Evolutionary conservation across 92 coral and sea anemone species (phyloP), one percentile per base, ranked within the genome.

Genomic region (Chrysogorgia sp.): DNA sequence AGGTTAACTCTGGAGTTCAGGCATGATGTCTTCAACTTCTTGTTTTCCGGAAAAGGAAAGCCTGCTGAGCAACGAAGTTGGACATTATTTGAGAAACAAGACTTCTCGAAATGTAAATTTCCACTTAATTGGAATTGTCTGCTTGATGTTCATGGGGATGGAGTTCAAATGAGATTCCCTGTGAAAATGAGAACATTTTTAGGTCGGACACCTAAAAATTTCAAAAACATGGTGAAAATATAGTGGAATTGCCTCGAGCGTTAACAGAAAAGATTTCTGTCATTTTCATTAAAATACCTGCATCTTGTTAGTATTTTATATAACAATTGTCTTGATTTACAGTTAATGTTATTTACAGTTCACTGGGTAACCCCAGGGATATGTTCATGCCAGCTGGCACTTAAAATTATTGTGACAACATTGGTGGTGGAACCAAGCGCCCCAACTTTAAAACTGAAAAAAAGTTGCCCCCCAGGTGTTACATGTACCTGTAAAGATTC

Each of bases 211-310:
- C 40, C 53, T 24, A 68, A 68, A 31, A 68, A 49, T 23, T 34
- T 40, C 50, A 1, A n/a, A 1, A 21, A 20, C 20, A 41, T 10
- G 34, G 21, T 8, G 75, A 34, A 21, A 40, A 68, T 25, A 48
- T 68, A 34, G 58, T 40, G 15, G 58, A 40, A 45, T 43, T 34
- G 21, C 75, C 55, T 25, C 34, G 59, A 47, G 58, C 59, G 43
- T 68, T 68, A 52, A 43, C 25, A 40, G 75, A 14, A 68, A 23
- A 52, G 43, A 68, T 86, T 22, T 33, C 52, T 61, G 65, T 86
- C 63, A 45, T 75, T 13, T 85, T 86, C 67, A 72, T 81, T 13
- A 26, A 83, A n/a, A 41, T 74, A 69, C 90, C 90, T 21, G 81
- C 64, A 47, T 81, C 90, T 52, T 37, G 43, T n/a, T n/a, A n/a